Percentiles rank a stretch among this genome's conserved stretches.
phyloP scores from a whole-genome alignment of 2,797 vertebrate species.

The Leptoclinus maculatus region DNA sequence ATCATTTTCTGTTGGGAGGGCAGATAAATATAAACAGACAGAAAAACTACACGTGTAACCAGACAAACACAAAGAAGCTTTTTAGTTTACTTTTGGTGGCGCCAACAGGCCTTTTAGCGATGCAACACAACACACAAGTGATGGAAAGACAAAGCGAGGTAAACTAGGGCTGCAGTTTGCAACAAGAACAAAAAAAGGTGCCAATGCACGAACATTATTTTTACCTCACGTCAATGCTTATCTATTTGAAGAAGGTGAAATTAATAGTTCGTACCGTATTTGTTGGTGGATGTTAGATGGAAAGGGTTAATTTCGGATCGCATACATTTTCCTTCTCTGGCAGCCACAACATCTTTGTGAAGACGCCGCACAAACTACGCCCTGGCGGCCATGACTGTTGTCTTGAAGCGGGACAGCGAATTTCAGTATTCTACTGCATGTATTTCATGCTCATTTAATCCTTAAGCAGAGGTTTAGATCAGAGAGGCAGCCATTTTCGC shows the following conservation, averaged over 20 bases:
- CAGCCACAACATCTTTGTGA: slow-evolving; percentile 70
- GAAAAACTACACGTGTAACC: background rate
- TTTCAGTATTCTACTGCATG: slow-evolving; percentile 44
- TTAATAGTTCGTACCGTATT: slow-evolving; percentile 80
- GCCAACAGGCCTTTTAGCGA: slow-evolving; percentile 38
- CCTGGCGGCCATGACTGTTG: slow-evolving; percentile 16
- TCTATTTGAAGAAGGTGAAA: slow-evolving; percentile 23
- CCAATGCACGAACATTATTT: background rate
- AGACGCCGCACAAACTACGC: slow-evolving; percentile 35
- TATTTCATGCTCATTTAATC: slow-evolving; percentile 62
- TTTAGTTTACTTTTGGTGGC: slow-evolving; percentile 45
- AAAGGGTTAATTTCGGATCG: slow-evolving; percentile 82
- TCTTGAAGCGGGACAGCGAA: slow-evolving; percentile 5
- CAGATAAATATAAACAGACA: slow-evolving; percentile 38
- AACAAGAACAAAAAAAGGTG: background rate
- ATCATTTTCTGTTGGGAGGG: slow-evolving; percentile 92
- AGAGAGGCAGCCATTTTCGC: slow-evolving; percentile 87
- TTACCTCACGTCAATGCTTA: background rate
- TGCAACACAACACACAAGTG: slow-evolving; percentile 26
- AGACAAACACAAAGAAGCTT: slow-evolving; percentile 11
- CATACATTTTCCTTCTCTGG: slow-evolving; percentile 75
- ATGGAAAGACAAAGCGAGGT: slow-evolving; percentile 18
- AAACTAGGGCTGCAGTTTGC: background rate
- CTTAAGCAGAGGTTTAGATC: slow-evolving; percentile 75
- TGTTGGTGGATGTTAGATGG: slow-evolving; percentile 72